Conservation (phyloP, 2,888 invertebrate genomes). For the Pseudoips prasinana region DNA sequence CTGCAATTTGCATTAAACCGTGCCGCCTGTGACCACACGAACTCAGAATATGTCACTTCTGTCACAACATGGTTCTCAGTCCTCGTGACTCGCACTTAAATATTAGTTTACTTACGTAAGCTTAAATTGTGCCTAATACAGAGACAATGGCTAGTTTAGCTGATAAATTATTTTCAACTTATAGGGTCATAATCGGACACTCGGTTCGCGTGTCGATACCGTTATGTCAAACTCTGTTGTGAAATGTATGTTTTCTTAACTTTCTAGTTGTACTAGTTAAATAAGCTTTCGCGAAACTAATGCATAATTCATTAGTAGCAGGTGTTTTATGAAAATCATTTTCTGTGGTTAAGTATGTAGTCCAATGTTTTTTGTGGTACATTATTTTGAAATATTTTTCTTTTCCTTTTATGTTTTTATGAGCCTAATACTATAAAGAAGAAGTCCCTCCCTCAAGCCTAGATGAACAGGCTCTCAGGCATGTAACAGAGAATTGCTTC, state of each 20-base stretch:
- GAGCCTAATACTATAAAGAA: no score
- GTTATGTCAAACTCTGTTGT: constrained; percentile 36
- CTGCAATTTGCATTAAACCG: constrained; percentile 24
- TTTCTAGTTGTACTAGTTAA: constrained; percentile 30
- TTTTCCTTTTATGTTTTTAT: no score
- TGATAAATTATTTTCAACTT: constrained; percentile 52
- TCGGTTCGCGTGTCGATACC: constrained; percentile 38
- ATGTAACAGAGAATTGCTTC: no score
- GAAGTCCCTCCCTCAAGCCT: no score
- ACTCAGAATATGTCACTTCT: constrained; percentile 41
- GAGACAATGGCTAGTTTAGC: constrained; percentile 46
- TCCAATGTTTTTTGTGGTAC: background rate
- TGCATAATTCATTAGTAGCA: constrained; percentile 29
- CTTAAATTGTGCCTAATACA: constrained; percentile 41
- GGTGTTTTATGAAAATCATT: constrained; percentile 19
- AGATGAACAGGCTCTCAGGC: no score
- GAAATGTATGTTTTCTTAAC: constrained; percentile 34
- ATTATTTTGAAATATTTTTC: no score
- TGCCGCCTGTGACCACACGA: constrained; percentile 21
- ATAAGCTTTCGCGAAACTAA: constrained; percentile 26
- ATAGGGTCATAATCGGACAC: constrained; percentile 57
- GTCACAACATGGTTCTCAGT: constrained; percentile 36
- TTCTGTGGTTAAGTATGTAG: background rate
- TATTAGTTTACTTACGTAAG: constrained; percentile 41
- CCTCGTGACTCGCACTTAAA: constrained; percentile 45